phyloP scores from a whole-genome alignment of 2,888 invertebrate genomes.

The Drosophila leonis region DNA sequence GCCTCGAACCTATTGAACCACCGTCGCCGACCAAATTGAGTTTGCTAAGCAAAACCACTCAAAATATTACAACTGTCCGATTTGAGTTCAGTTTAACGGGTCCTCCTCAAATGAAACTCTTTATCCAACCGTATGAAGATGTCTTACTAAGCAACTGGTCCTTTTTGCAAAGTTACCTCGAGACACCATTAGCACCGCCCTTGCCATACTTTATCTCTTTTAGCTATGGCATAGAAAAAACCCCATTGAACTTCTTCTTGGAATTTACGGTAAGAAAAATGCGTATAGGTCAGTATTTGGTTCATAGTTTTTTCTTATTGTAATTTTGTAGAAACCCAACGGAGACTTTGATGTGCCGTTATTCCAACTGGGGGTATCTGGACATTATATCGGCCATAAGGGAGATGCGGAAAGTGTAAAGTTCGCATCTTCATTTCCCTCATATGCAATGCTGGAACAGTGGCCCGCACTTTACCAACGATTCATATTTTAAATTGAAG shows the following conservation, averaged over 20 bases:
- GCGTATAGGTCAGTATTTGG: too few species aligned
- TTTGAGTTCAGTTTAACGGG: slow-evolving; percentile 72
- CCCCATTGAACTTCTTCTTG: slow-evolving; percentile 71
- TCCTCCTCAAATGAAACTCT: slow-evolving; percentile 77
- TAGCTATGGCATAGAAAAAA: slow-evolving; percentile 66
- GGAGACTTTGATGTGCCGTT: slow-evolving; percentile 64
- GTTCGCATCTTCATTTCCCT: slow-evolving; percentile 84
- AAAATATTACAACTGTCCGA: slow-evolving; percentile 47
- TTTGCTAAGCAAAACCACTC: slow-evolving; percentile 59
- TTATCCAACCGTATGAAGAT: slow-evolving; percentile 66
- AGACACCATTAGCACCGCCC: slow-evolving; percentile 50
- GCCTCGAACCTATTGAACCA: slow-evolving; percentile 50
- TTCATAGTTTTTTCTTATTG: too few species aligned
- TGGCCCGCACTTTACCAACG: slow-evolving; percentile 86
- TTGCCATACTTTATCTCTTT: slow-evolving; percentile 76
- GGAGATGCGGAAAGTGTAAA: slow-evolving; percentile 83
- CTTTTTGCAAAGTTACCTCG: slow-evolving; percentile 65
- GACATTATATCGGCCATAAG: slow-evolving; percentile 84
- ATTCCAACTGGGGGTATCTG: slow-evolving; percentile 85
- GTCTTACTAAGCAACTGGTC: slow-evolving; percentile 74
- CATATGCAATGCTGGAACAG: slow-evolving; percentile 85
- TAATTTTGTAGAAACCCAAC: slow-evolving; percentile 45
- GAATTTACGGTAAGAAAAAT: slow-evolving; percentile 68
- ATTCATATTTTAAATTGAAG: slow-evolving; percentile 41
- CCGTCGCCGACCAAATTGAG: slow-evolving; percentile 62